Evolutionary conservation across 2,797 vertebrate species (phyloP), one percentile per base, ranked within the genome.

Genomic region (Neoniphon sammara): DNA sequence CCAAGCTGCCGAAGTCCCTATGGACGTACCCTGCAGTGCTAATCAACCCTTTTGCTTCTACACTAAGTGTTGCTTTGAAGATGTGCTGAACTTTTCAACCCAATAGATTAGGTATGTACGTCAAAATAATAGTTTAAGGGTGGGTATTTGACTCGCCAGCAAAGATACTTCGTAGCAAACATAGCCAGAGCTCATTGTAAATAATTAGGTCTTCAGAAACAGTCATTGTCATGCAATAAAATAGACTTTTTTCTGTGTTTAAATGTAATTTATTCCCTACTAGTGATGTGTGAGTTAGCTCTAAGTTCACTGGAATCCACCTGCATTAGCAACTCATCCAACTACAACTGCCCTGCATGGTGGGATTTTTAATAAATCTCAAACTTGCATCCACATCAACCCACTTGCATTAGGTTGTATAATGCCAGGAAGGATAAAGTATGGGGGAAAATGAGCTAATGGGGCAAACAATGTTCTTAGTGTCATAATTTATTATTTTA

Each of bases 41-140:
- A 75, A 75, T 80, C 7, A 82, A 74, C 66, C 27, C 21, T 46
- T 50, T 18, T 70, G 46, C 60, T 76, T 75, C 53, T 65, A 66
- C 53, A 57, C 21, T 62, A 65, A 80, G 76, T 4, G 57, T 58
- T 27, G 50, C 78, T 84, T 81, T 81, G 75, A 85, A 79, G 70
- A 77, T 80, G 69, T 59, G 42, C 53, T 87, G 61, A 87, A 79
- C 85, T 76, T 77, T 77, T 84, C 66, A 85, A 75, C 80, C 47
- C 65, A 11, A 63, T 56, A 58, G 58, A 83, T 83, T 44, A 34
- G 27, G 31, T 27, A 30, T 66, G 39, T 46, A 31, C 64, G 50
- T 21, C 17, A 52, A 52, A 44, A 42, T 12, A 15, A 1, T 27
- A 42, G 20, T 42, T 8, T 42, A 20, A 30, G 12, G 58, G 36